A percentile compares a stretch with the other conserved stretches of the same genome.
phyloP scores from a whole-genome alignment of 2,113 vertebrate species.

The Romanogobio albipinnatus region DNA sequence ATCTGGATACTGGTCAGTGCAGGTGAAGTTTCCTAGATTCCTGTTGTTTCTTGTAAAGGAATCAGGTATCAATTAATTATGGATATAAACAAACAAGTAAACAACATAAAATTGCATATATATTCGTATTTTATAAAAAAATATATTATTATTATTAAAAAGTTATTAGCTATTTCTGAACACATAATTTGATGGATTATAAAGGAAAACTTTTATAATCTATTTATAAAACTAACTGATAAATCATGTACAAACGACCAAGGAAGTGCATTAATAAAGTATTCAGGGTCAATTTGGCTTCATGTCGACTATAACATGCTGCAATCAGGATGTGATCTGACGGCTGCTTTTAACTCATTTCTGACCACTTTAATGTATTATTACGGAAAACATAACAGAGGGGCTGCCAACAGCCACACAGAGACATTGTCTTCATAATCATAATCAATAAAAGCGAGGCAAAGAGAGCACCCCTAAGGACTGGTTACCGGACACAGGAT shows the following conservation, averaged over 20 bases:
- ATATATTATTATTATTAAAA: no score
- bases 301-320: neutral
- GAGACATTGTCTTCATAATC: conserved; percentile 47
- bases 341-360: conserved; percentile 16
- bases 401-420: conserved; percentile 7
- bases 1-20: no score
- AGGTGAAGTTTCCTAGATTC: no score
- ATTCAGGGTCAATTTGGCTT: neutral
- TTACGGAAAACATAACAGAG: conserved; percentile 32
- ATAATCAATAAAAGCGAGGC: conserved; percentile 59
- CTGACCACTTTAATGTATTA: conserved; percentile 30
- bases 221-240: neutral
- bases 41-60: no score
- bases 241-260: neutral
- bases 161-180: no score
- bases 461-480: conserved; percentile 53
- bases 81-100: no score
- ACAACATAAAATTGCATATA: no score
- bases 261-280: neutral
- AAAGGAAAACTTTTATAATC: neutral
- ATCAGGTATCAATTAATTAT: no score
- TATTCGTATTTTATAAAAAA: no score
- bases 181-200: neutral
- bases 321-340: conserved; percentile 3
- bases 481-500: conserved; percentile 56